Evolutionary conservation across 2,113 vertebrate species (phyloP).

Genomic region (Elgaria multicarinata): DNA sequence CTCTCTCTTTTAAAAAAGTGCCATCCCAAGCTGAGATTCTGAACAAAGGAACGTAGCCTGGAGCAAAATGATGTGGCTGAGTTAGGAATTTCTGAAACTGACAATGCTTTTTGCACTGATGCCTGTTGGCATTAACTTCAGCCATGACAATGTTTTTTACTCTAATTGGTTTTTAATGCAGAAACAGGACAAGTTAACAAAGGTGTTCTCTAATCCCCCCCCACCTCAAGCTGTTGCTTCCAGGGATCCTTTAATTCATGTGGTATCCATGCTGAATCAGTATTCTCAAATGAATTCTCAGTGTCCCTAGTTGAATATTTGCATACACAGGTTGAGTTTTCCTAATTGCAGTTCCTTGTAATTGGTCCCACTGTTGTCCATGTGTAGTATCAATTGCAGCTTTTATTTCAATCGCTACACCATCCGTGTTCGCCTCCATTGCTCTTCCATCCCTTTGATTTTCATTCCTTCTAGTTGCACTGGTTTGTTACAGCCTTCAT

Average conservation of each 20-base stretch:
- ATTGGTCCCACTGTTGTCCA: constrained; percentile 36
- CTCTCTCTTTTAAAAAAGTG: not conserved
- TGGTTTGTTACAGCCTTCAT: not conserved
- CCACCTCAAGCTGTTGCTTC: too few relatives aligned
- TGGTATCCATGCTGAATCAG: not conserved
- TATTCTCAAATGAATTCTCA: not conserved
- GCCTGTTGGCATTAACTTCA: constrained; percentile 19
- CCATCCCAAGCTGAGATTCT: not conserved
- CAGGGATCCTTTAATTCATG: not conserved
- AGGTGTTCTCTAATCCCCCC: not conserved
- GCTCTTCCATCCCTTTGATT: not conserved
- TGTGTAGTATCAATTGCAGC: not conserved
- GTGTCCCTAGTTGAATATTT: constrained; percentile 37
- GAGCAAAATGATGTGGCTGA: not conserved
- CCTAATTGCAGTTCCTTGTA: constrained; percentile 38
- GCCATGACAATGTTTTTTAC: accelerated
- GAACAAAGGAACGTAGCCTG: accelerated
- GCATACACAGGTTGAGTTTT: constrained; percentile 25
- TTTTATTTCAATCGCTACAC: not conserved
- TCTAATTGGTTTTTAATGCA: constrained; percentile 36
- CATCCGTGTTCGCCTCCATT: not conserved
- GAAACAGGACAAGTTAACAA: not conserved
- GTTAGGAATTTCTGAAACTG: not conserved
- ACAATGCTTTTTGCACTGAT: not conserved
- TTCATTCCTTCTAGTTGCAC: not conserved